phyloP scores from a whole-genome alignment of 2,888 invertebrate species.

The Phyllotreta cruciferae region DNA sequence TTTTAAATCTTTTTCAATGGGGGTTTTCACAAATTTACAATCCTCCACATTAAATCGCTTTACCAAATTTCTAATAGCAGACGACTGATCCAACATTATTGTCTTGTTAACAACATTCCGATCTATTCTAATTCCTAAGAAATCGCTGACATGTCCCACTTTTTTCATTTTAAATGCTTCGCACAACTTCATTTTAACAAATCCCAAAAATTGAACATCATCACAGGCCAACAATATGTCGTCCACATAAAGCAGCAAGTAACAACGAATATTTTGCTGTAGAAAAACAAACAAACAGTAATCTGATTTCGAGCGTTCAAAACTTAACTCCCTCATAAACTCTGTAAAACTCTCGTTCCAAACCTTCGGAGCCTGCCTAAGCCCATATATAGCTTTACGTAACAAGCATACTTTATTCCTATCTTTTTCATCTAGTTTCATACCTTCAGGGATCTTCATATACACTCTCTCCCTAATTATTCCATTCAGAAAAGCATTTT shows the following conservation, averaged over 20 bases:
- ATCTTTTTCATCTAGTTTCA: conserved; percentile 10
- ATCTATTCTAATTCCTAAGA: conserved; percentile 27
- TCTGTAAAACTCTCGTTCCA: conserved; percentile 32
- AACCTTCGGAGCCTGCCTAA: conserved; percentile 31
- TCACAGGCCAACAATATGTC: conserved; percentile 28
- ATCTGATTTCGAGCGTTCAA: conserved; percentile 32
- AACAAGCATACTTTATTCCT: conserved; percentile 24
- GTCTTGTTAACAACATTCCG: conserved; percentile 22
- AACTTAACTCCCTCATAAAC: conserved; percentile 21
- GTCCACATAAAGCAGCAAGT: conserved; percentile 28
- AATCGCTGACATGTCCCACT: conserved; percentile 17
- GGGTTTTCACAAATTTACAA: conserved; percentile 24
- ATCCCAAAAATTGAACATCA: conserved; percentile 19
- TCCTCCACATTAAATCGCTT: conserved; percentile 25
- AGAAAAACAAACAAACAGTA: conserved; percentile 30
- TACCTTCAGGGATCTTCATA: conserved; percentile 27
- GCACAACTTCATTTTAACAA: conserved; percentile 22
- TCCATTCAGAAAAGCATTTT: conserved; percentile 31
- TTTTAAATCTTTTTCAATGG: conserved; percentile 29
- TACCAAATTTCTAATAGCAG: conserved; percentile 27
- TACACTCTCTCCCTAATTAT: conserved; percentile 18
- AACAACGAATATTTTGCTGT: conserved; percentile 26
- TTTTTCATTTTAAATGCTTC: conserved; percentile 31
- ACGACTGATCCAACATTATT: conserved; percentile 29
- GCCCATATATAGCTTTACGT: conserved; percentile 29